phyloP scores from a whole-genome alignment of 2,888 invertebrate species.

The Netelia fuscicornis region DNA sequence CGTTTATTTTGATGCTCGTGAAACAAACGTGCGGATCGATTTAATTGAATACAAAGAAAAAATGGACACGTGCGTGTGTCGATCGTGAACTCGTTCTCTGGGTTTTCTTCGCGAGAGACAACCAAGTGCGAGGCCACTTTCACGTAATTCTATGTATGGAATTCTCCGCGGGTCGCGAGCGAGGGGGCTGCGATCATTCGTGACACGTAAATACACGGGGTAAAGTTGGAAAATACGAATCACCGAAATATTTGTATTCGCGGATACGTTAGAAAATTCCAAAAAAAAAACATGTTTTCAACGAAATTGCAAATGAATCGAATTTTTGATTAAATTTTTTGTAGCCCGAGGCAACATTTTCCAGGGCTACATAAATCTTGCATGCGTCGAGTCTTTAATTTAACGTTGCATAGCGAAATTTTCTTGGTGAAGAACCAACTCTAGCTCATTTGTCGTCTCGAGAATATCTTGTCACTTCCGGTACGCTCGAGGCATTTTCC shows the following conservation, averaged over 20 bases:
- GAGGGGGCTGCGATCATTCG: constrained; percentile 53
- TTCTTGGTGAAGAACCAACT: constrained; percentile 32
- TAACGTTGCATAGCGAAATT: constrained; percentile 17
- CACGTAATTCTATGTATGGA: constrained; percentile 71
- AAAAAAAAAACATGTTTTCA: too few species aligned
- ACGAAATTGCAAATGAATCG: too few species aligned
- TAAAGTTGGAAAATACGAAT: too few species aligned
- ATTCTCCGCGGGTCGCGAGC: constrained; percentile 40
- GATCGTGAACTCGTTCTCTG: constrained; percentile 35
- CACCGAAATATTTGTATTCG: too few species aligned
- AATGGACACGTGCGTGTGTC: constrained; percentile 13
- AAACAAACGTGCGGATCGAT: neutral
- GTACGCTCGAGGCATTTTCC: constrained; percentile 22
- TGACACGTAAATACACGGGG: neutral
- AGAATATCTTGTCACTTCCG: constrained; percentile 54
- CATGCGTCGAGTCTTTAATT: constrained; percentile 24
- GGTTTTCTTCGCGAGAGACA: constrained; percentile 52
- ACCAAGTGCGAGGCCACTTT: constrained; percentile 73
- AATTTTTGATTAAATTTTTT: too few species aligned
- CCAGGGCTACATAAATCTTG: neutral
- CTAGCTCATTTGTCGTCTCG: constrained; percentile 39
- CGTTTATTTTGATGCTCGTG: constrained; percentile 18
- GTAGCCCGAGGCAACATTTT: too few species aligned
- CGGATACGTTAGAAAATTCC: too few species aligned
- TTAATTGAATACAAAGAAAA: constrained; percentile 12